Conservation (phyloP, 2,113 vertebrate genomes). For the Hippocampus comes region DNA sequence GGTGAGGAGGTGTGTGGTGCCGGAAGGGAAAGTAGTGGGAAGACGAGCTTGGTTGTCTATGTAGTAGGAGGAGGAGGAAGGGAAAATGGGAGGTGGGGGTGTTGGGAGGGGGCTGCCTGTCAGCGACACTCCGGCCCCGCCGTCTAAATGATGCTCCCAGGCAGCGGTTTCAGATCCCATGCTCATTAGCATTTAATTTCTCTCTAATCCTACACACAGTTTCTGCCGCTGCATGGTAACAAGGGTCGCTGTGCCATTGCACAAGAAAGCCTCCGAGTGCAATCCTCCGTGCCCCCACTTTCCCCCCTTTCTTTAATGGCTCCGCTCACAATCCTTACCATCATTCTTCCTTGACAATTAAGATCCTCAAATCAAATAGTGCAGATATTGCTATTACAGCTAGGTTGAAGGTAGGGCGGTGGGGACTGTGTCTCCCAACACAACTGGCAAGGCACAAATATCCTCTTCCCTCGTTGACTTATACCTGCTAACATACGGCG, state of each 20-base stretch:
- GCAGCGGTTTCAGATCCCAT: constrained; percentile 73
- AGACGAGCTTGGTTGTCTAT: constrained; percentile 14
- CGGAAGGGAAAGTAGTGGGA: constrained; percentile 36
- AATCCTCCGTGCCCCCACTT: constrained; percentile 43
- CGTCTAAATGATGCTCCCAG: constrained; percentile 67
- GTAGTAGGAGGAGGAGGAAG: constrained; percentile 4
- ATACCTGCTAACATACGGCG: constrained; percentile 23
- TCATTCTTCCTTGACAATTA: constrained; percentile 80
- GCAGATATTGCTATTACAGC: constrained; percentile 75
- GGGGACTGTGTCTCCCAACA: constrained; percentile 54
- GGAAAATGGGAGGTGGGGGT: not conserved
- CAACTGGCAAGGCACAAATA: constrained; percentile 53
- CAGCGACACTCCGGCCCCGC: constrained; percentile 43
- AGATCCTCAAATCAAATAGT: constrained; percentile 77
- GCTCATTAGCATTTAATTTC: constrained; percentile 81
- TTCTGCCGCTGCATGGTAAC: constrained; percentile 61
- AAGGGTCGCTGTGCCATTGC: constrained; percentile 44
- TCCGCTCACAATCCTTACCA: constrained; percentile 52
- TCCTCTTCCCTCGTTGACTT: constrained; percentile 35
- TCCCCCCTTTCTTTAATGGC: constrained; percentile 45
- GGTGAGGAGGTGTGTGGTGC: constrained; percentile 32
- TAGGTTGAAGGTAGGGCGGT: constrained; percentile 51
- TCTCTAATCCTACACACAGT: constrained; percentile 71
- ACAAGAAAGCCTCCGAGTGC: constrained; percentile 50
- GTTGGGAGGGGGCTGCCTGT: constrained; percentile 55